These are phyloP conservation scores for Hoplias malabaricus DNA, from an alignment of 2,113 vertebrate genomes.

Conservation along the genomic window DNA sequence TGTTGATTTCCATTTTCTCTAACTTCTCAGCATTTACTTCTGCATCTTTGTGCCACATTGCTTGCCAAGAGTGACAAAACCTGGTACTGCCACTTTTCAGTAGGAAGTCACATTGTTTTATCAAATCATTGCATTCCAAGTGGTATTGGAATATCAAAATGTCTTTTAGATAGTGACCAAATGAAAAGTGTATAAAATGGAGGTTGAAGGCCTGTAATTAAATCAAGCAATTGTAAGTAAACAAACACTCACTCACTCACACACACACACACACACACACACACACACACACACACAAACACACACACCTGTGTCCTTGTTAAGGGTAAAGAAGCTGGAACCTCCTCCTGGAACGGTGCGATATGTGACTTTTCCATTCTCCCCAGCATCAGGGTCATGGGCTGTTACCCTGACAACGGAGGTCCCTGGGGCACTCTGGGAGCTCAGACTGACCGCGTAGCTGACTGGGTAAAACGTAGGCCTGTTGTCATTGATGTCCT, in stretches of 20 bases:
- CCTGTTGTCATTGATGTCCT: constrained; percentile 91
- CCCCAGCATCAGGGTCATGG: constrained; percentile 88
- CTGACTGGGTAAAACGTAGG: constrained; percentile 89
- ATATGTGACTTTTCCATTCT: constrained; percentile 85
- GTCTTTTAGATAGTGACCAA: too few species aligned
- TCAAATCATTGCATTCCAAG: too few species aligned
- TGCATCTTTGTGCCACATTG: too few species aligned
- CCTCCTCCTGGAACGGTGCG: constrained; percentile 80
- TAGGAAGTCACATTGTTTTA: too few species aligned
- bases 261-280: not conserved
- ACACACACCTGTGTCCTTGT: constrained; percentile 88
- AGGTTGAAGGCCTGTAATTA: not conserved
- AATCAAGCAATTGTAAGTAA: not conserved
- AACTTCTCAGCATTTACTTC: too few species aligned
- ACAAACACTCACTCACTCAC: not conserved
- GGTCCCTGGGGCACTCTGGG: constrained; percentile 88
- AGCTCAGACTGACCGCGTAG: constrained; percentile 90
- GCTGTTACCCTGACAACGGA: constrained; percentile 88
- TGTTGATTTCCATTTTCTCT: too few species aligned
- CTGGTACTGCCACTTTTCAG: too few species aligned
- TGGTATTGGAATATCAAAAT: too few species aligned
- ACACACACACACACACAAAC: not conserved
- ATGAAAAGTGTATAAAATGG: not conserved
- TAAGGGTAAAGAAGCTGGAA: constrained; percentile 86
- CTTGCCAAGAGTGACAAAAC: too few species aligned